A percentile compares a stretch with the other conserved stretches of the same genome.
Conservation (phyloP, 2,113 vertebrate genomes). For the Nibea coibor region DNA sequence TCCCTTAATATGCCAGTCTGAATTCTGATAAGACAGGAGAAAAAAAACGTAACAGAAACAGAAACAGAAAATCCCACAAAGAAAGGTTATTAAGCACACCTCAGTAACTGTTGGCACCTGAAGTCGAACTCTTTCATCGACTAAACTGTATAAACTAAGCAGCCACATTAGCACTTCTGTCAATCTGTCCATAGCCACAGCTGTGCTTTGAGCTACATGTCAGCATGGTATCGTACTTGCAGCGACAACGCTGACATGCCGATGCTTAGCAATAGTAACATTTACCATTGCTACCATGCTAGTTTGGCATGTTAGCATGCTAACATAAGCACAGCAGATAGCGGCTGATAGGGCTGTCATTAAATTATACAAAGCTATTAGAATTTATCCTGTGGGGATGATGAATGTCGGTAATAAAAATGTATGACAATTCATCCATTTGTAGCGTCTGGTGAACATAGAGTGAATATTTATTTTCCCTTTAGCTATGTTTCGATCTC, state of each 20-base stretch:
- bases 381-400: too few relatives aligned
- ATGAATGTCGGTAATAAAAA: too few relatives aligned
- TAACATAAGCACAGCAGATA: neutral
- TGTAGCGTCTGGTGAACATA: too few relatives aligned
- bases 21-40: conserved; percentile 10
- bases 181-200: neutral
- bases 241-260: neutral
- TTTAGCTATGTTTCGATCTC: too few relatives aligned
- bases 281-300: neutral
- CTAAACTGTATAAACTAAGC: neutral
- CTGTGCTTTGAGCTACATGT: neutral
- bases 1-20: conserved; percentile 19
- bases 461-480: too few relatives aligned
- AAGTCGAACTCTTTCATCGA: conserved; percentile 42
- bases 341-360: too few relatives aligned
- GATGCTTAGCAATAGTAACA: neutral
- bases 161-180: neutral
- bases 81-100: conserved; percentile 34
- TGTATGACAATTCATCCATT: too few relatives aligned
- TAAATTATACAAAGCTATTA: too few relatives aligned
- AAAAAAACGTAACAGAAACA: too few relatives aligned
- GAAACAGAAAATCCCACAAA: neutral
- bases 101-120: conserved; percentile 25
- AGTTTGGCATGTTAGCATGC: neutral
- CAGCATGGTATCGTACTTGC: neutral